phyloP scores from a whole-genome alignment of 2,888 invertebrate species.

The Pilophorus perplexus region DNA sequence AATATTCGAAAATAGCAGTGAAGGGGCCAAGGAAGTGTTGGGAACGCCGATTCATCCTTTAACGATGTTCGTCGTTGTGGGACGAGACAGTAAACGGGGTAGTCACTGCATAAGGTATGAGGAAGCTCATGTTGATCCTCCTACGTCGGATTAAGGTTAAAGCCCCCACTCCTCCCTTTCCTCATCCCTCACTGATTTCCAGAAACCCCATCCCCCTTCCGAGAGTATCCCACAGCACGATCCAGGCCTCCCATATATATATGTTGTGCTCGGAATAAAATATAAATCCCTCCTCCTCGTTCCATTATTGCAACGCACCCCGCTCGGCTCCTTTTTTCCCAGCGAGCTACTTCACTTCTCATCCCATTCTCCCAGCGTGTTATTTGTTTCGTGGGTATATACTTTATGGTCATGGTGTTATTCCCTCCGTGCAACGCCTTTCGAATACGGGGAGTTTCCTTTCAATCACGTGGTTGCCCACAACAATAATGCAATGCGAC shows the following conservation, averaged over 20 bases:
- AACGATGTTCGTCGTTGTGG: not conserved
- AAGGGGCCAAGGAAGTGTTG: no score
- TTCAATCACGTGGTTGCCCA: no score
- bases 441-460: no score
- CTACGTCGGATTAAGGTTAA: not conserved
- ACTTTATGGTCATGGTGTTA: not conserved
- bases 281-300: conserved; percentile 1
- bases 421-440: not conserved
- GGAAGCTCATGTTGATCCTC: conserved; percentile 4
- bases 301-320: not conserved
- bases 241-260: no score
- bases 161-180: not conserved
- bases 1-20: no score
- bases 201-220: no score
- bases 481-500: no score
- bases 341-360: not conserved
- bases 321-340: not conserved
- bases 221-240: no score
- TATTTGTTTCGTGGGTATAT: not conserved
- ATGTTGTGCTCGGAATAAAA: conserved; percentile 11
- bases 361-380: not conserved
- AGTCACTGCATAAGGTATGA: conserved; percentile 20
- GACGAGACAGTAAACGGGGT: conserved; percentile 1
- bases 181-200: not conserved
- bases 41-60: conserved; percentile 13